Percentiles rank a stretch among this genome's conserved stretches.
Conservation (phyloP, 2,797 vertebrate genomes). For the Thripadectes ignobilis region DNA sequence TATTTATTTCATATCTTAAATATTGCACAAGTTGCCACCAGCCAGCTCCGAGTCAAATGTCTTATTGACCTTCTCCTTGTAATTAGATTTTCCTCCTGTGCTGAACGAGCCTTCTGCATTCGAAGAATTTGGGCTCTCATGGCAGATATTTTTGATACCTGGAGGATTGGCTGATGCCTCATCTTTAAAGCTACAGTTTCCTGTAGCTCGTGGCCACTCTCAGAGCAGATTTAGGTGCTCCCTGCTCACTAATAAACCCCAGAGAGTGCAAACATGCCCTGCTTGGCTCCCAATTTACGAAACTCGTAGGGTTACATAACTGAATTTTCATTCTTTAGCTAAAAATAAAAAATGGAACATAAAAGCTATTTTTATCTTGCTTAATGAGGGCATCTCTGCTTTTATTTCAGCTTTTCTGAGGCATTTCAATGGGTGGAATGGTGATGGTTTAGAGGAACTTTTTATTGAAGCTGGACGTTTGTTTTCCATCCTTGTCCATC, state of each 20-base stretch:
- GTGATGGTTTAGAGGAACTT: background rate
- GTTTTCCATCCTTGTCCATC: background rate
- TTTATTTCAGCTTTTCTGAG: slow-evolving; percentile 61
- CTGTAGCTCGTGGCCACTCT: background rate
- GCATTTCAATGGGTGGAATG: background rate
- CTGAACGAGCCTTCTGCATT: background rate
- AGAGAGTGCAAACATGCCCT: background rate
- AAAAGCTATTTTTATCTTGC: slow-evolving; percentile 73
- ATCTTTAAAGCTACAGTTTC: background rate
- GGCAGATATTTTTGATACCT: background rate
- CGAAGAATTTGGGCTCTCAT: background rate
- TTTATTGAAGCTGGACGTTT: background rate
- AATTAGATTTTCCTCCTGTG: background rate
- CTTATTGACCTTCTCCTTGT: background rate
- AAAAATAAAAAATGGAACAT: slow-evolving; percentile 76
- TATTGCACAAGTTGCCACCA: background rate
- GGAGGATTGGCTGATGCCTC: background rate
- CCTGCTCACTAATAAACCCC: background rate
- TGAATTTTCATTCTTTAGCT: slow-evolving; percentile 64
- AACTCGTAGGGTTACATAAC: slow-evolving; percentile 66
- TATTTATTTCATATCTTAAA: background rate
- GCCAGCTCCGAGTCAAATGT: background rate
- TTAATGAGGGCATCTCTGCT: slow-evolving; percentile 74
- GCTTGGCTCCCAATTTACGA: background rate
- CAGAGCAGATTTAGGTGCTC: background rate